Percentiles rank a stretch among this genome's conserved stretches.
phyloP scores from a whole-genome alignment of 1,140 invertebrate species.

The Drosophila pseudoananassae region DNA sequence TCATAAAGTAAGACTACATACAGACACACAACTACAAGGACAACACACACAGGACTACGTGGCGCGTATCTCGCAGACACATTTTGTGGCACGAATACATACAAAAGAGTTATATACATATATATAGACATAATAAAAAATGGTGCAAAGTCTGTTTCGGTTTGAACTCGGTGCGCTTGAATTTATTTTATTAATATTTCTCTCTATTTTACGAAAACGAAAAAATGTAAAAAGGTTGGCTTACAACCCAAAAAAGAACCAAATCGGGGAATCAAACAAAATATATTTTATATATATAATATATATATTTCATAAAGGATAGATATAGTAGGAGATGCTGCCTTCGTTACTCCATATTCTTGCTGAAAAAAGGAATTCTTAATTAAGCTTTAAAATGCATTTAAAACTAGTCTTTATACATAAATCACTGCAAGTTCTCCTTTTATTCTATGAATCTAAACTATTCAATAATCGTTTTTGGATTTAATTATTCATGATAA shows the following conservation, averaged over 20 bases:
- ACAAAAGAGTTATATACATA: conserved; percentile 2
- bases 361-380: conserved; percentile 30
- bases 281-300: conserved; percentile 7
- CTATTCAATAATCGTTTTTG: neutral
- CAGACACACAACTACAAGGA: conserved; percentile 33
- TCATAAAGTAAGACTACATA: conserved; percentile 73
- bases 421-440: neutral
- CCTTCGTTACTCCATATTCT: conserved; percentile 16
- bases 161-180: conserved; percentile 84
- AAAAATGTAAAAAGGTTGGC: conserved; percentile 26
- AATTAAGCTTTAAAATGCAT: conserved; percentile 29
- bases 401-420: neutral
- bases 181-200: conserved; percentile 73
- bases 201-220: conserved; percentile 50
- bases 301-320: too few relatives aligned
- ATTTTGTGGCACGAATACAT: conserved; percentile 5
- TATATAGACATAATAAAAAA: conserved; percentile 45
- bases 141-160: conserved; percentile 84
- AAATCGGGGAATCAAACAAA: conserved; percentile 20
- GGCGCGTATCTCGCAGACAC: conserved; percentile 7
- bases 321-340: neutral
- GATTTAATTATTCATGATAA: neutral
- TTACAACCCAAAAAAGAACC: conserved; percentile 14
- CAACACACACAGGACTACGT: conserved; percentile 32
- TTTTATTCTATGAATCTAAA: neutral